Evolutionary conservation across 2,113 vertebrate species (phyloP), one percentile per base, ranked within the genome.

Genomic region (Gambusia affinis): DNA sequence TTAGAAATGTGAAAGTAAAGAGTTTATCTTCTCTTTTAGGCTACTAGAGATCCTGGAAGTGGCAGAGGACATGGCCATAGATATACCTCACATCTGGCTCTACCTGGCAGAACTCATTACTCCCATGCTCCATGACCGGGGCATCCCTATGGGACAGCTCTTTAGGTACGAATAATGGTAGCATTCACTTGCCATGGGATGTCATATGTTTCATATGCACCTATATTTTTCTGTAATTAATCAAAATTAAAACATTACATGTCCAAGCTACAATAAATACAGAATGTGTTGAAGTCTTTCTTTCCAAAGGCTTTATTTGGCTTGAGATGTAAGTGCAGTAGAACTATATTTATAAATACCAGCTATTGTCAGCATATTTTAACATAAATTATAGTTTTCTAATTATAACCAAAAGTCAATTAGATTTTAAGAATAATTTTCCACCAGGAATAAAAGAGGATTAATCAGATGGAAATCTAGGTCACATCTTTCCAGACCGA

Each of bases 81-180:
- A 99, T 76, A 97, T 99, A 87, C 98, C 98, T 0, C 97, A 99
- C 39, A 98, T 99, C 85, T 99, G 98, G 98, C 94, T 97, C 60
- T 99, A 99, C 92, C 81, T 99, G 87, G 97, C 96, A 0, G 97
- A 98, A 89, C 93, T 98, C 60, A 95, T 97, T 78, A 95, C 95
- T 1, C 98, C 97, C 28, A 94, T 98, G 88, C 91, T 99, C 67
- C 95, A 95, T 51, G 97, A 99, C 54, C 97, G 95, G 62, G 97
- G 97, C 71, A 95, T 99, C 73, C 93, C 95, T 60, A 97, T 99
- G 96, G 96, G 95, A 74, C 94, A 95, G 70, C 94, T 99, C 28
- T 99, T 98, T 92, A 96, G 96, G 97, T 14, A 35, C n/a, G 54
- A 74, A 70, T 8, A 42, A 68, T 62, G 33, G 1, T 8, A 15